Evolutionary conservation across 2,888 invertebrate genomes (phyloP).

Genomic region (Callyntrura guangdongensis): DNA sequence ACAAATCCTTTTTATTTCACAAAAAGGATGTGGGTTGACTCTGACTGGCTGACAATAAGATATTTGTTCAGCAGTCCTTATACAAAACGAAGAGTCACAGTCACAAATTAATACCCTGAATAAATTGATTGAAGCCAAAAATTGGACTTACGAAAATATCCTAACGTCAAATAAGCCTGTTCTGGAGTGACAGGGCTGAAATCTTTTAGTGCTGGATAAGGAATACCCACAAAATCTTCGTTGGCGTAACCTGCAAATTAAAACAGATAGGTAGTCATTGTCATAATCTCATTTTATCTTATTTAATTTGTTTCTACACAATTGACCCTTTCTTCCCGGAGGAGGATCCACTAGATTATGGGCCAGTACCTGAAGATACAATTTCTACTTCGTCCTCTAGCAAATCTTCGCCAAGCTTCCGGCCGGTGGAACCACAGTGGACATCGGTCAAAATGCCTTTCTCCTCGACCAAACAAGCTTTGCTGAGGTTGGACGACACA

Average conservation of each 20-base stretch:
- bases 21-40: background rate
- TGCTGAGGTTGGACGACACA: slow-evolving; percentile 79
- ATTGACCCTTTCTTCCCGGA: background rate
- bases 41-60: too few relatives aligned
- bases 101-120: background rate
- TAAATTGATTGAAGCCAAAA: slow-evolving; percentile 22
- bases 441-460: slow-evolving; percentile 82
- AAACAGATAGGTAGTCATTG: slow-evolving; percentile 22
- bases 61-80: too few relatives aligned
- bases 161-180: slow-evolving; percentile 97
- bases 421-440: slow-evolving; percentile 74
- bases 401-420: slow-evolving; percentile 90
- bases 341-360: background rate
- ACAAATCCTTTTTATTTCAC: background rate
- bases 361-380: slow-evolving; percentile 93
- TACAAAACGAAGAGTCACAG: background rate
- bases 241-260: slow-evolving; percentile 92
- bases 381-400: slow-evolving; percentile 95
- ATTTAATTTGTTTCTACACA: background rate
- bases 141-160: slow-evolving; percentile 96
- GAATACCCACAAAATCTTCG: slow-evolving; percentile 95
- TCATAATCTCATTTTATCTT: background rate
- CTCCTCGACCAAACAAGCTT: slow-evolving; percentile 75
- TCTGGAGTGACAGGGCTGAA: slow-evolving; percentile 93
- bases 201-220: slow-evolving; percentile 93